phyloP scores from a whole-genome alignment of 2,888 invertebrate species.

The Eledona agricola region DNA sequence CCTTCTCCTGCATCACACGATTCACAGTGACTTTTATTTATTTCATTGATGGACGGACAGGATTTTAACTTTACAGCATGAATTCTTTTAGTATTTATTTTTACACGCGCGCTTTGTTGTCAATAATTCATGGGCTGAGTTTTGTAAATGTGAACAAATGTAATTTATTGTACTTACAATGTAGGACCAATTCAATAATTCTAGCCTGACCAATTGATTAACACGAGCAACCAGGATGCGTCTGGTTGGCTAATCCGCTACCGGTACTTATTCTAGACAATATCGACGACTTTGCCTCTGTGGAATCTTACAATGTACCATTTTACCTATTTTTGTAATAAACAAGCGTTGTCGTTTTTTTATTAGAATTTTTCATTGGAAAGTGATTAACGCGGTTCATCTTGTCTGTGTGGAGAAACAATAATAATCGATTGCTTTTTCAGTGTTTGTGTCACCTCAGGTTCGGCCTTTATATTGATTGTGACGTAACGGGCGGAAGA shows the following conservation, averaged over 20 bases:
- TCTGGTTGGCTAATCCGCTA: conserved; percentile 6
- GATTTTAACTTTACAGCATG: conserved; percentile 11
- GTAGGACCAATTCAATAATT: conserved; percentile 42
- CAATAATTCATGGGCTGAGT: conserved; percentile 36
- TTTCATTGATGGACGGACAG: conserved; percentile 31
- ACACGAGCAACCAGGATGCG: conserved; percentile 7
- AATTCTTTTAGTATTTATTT: conserved; percentile 31
- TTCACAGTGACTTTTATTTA: conserved; percentile 41
- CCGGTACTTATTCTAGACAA: conserved; percentile 30
- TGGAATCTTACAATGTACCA: conserved; percentile 25
- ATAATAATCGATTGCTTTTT: conserved; percentile 43
- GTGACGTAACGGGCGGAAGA: conserved; percentile 56
- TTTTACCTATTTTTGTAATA: conserved; percentile 37
- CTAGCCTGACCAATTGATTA: conserved; percentile 33
- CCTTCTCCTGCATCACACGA: conserved; percentile 44
- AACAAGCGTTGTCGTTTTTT: conserved; percentile 6
- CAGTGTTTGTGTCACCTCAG: conserved; percentile 46
- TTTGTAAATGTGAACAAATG: conserved; percentile 38
- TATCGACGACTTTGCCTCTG: conserved; percentile 12
- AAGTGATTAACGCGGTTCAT: too few species aligned
- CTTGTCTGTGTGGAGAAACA: conserved; percentile 9
- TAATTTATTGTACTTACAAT: conserved; percentile 35
- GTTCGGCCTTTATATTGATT: conserved; percentile 58
- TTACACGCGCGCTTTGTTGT: conserved; percentile 36
- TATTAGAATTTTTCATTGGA: too few species aligned